A percentile compares a stretch with the other conserved stretches of the same genome.
These are phyloP conservation scores for Cheirogaleus medius DNA, from an alignment of 2,113 vertebrate species.

Conservation along the genomic window DNA sequence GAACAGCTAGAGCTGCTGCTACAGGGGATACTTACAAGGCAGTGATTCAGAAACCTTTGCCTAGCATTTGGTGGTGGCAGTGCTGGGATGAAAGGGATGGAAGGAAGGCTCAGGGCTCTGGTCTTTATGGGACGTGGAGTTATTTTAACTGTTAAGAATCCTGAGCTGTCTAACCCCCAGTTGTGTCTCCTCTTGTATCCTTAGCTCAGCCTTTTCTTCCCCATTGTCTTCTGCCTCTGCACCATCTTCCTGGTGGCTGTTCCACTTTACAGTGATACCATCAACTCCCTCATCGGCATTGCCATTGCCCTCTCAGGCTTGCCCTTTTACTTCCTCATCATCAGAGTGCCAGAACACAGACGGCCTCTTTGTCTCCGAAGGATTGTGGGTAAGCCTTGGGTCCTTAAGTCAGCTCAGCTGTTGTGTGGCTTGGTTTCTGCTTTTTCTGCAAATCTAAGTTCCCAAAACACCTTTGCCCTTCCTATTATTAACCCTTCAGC, in stretches of 20 bases:
- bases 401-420: not conserved
- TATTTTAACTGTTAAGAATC: not conserved
- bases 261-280: slow-evolving; percentile 92
- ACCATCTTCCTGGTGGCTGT: slow-evolving; percentile 94
- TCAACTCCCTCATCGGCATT: slow-evolving; percentile 93
- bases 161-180: not conserved
- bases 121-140: not conserved
- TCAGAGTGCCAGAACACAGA: slow-evolving; percentile 86
- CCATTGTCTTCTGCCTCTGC: slow-evolving; percentile 92
- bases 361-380: slow-evolving; percentile 86
- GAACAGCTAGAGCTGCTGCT: not conserved
- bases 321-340: slow-evolving; percentile 91
- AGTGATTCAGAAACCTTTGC: not conserved
- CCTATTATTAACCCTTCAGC: not conserved
- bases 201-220: slow-evolving; percentile 91
- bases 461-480: not conserved
- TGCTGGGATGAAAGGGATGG: not conserved
- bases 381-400: slow-evolving; percentile 84
- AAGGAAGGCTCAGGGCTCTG: not conserved
- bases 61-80: not conserved
- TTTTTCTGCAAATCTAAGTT: not conserved
- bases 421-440: not conserved
- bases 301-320: slow-evolving; percentile 92
- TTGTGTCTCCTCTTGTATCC: slow-evolving; percentile 3
- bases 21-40: not conserved